Percentiles rank a stretch among this genome's conserved stretches.
These are phyloP conservation scores for Cerceris rybyensis DNA, from an alignment of 2,888 invertebrate genomes.

Conservation along the genomic window DNA sequence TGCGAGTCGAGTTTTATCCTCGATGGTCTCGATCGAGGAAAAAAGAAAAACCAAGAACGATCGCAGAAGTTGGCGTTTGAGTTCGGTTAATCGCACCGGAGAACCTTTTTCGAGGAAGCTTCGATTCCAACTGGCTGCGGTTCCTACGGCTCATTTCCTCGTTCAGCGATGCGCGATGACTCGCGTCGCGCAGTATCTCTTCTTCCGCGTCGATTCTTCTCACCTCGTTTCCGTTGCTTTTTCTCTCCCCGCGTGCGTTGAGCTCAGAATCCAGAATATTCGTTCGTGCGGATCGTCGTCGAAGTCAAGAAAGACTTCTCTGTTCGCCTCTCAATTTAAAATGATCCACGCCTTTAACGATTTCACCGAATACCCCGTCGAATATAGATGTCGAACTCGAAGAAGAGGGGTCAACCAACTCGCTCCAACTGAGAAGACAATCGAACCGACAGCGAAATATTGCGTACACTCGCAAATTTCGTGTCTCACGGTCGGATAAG, in stretches of 20 bases:
- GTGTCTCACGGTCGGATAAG: conserved; percentile 27
- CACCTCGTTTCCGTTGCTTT: neutral
- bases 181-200: conserved; percentile 25
- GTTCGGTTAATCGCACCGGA: no score
- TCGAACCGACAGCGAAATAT: conserved; percentile 17
- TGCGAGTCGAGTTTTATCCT: no score
- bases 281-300: neutral
- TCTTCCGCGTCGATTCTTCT: conserved; percentile 21
- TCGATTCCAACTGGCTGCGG: conserved; percentile 31
- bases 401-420: neutral
- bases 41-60: no score
- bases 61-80: no score
- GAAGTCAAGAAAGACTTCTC: neutral
- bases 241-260: neutral
- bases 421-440: conserved; percentile 16
- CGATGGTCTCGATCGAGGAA: no score
- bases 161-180: conserved; percentile 25
- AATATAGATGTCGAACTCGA: neutral
- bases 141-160: conserved; percentile 49
- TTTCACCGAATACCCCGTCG: neutral
- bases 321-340: neutral
- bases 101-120: conserved; percentile 18
- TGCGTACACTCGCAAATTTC: conserved; percentile 16
- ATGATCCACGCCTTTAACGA: neutral
- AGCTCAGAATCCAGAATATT: neutral